phyloP scores from a whole-genome alignment of 2,113 vertebrate genomes.

The Thunnus thynnus region DNA sequence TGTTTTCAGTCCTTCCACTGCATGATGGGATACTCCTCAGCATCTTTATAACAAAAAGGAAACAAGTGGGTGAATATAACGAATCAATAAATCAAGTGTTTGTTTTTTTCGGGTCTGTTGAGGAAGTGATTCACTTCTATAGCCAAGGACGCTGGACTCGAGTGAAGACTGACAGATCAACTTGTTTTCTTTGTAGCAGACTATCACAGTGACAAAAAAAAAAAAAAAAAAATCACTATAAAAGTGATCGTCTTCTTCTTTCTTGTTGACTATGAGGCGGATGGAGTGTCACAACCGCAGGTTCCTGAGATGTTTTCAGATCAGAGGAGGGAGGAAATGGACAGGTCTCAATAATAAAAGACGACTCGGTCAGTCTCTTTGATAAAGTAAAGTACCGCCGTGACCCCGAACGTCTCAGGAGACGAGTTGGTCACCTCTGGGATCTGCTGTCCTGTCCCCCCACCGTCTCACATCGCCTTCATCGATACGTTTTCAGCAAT shows the following conservation, averaged over 20 bases:
- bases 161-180: slow-evolving; percentile 16
- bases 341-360: slow-evolving; percentile 44
- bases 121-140: slow-evolving; percentile 27
- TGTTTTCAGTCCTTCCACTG: background rate
- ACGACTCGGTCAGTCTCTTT: background rate
- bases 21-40: background rate
- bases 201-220: slow-evolving; percentile 23
- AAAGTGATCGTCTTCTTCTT: slow-evolving; percentile 39
- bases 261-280: slow-evolving; percentile 18
- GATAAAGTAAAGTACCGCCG: slow-evolving; percentile 15
- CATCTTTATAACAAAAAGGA: background rate
- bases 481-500: slow-evolving; percentile 59
- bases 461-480: slow-evolving; percentile 25
- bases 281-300: slow-evolving; percentile 24
- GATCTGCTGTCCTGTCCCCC: slow-evolving; percentile 32
- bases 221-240: slow-evolving; percentile 21
- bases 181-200: slow-evolving; percentile 31
- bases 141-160: slow-evolving; percentile 43
- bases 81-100: slow-evolving; percentile 1
- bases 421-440: slow-evolving; percentile 55
- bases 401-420: slow-evolving; percentile 44
- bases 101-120: slow-evolving; percentile 19
- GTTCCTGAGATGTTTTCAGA: slow-evolving; percentile 22
- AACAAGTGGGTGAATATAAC: slow-evolving; percentile 14
- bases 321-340: slow-evolving; percentile 4